These are phyloP conservation scores for Spinibarbus caldwelli DNA, from an alignment of 2,797 vertebrate species.

Conservation along the genomic window DNA sequence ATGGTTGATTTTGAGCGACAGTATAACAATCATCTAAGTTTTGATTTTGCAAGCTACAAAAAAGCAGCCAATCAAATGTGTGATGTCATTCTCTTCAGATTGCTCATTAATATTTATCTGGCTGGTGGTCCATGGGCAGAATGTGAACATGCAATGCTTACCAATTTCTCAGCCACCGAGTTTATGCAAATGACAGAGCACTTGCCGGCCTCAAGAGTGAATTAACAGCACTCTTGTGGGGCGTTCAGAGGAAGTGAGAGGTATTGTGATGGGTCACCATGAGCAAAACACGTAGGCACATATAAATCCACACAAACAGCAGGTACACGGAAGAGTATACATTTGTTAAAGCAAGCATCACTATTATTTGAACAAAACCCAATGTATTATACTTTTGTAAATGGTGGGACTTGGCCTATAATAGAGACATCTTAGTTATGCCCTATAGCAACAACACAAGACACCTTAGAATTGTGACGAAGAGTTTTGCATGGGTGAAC, in stretches of 20 bases:
- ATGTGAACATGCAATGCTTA: conserved; percentile 27
- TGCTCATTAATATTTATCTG: conserved; percentile 30
- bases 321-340: conserved; percentile 17
- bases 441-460: background rate
- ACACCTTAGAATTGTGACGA: background rate
- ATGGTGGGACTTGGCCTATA: background rate
- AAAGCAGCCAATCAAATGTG: background rate
- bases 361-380: background rate
- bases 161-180: conserved; percentile 26
- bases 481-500: background rate
- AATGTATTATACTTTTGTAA: background rate
- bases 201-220: conserved; percentile 45
- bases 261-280: background rate
- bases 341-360: background rate
- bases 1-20: background rate
- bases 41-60: background rate
- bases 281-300: conserved; percentile 17
- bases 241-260: conserved; percentile 13
- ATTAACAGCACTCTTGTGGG: conserved; percentile 40
- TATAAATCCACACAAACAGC: conserved; percentile 36
- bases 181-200: conserved; percentile 52
- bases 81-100: conserved; percentile 21
- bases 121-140: conserved; percentile 24
- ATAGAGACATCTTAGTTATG: background rate
- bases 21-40: background rate